phyloP scores from a whole-genome alignment of 2,797 vertebrate species.

The Brachymystax lenok region DNA sequence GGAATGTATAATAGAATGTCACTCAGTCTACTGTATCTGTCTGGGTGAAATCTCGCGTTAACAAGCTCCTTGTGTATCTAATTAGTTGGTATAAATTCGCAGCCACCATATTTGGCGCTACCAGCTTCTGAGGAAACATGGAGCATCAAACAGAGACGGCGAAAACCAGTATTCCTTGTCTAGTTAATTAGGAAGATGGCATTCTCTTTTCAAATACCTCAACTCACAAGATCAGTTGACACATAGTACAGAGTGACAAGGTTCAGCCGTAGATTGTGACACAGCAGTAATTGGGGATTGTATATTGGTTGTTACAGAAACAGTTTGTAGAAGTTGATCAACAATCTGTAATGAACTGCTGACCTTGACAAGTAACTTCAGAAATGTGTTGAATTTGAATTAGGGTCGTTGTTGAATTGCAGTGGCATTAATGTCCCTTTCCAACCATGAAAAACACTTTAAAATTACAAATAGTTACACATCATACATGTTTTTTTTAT shows the following conservation, averaged over 20 bases:
- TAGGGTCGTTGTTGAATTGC: background rate
- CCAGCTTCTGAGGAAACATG: conserved; percentile 46
- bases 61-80: conserved; percentile 39
- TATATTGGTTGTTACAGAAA: conserved; percentile 3
- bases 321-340: conserved; percentile 21
- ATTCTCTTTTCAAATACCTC: conserved; percentile 58
- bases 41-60: conserved; percentile 31
- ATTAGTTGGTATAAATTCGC: conserved; percentile 53
- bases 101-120: conserved; percentile 31
- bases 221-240: conserved; percentile 44
- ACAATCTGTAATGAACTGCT: conserved; percentile 8
- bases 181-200: conserved; percentile 61
- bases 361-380: background rate
- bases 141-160: conserved; percentile 54
- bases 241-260: conserved; percentile 31
- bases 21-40: background rate
- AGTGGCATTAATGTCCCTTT: too few species aligned
- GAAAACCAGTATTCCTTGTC: conserved; percentile 40
- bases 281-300: conserved; percentile 11
- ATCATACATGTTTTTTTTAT: too few species aligned
- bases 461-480: too few species aligned
- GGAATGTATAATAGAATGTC: conserved; percentile 22
- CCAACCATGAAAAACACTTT: too few species aligned
- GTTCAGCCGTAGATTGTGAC: conserved; percentile 28
- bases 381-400: background rate